Evolutionary conservation across 2,797 vertebrate genomes (phyloP).

Genomic region (Muraenolepis orangiensis): DNA sequence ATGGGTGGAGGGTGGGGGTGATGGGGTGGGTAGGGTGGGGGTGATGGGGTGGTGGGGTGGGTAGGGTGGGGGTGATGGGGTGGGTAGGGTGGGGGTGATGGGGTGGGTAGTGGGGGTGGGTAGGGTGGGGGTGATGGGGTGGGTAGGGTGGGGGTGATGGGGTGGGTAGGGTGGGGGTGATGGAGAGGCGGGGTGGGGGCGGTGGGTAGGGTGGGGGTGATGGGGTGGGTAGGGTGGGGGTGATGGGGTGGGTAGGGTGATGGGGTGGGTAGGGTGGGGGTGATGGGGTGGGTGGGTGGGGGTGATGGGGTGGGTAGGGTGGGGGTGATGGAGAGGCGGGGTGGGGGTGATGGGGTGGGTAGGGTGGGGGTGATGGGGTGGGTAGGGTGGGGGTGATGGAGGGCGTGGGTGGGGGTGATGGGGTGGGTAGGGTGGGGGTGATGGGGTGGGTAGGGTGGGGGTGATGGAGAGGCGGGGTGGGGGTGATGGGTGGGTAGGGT

Average conservation of each 20-base stretch:
- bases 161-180: slow-evolving; percentile 39
- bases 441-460: neutral
- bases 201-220: slow-evolving; percentile 54
- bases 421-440: slow-evolving; percentile 53
- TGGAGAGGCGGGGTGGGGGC: slow-evolving; percentile 7
- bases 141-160: neutral
- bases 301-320: slow-evolving; percentile 47
- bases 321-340: neutral
- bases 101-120: slow-evolving; percentile 25
- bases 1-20: neutral
- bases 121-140: too few relatives aligned
- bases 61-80: too few relatives aligned
- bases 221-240: neutral
- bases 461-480: neutral
- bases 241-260: slow-evolving; percentile 3
- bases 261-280: slow-evolving; percentile 40
- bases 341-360: slow-evolving; percentile 39
- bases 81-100: neutral
- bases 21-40: too few relatives aligned
- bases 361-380: too few relatives aligned
- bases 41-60: slow-evolving; percentile 30
- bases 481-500: slow-evolving; percentile 50
- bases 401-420: slow-evolving; percentile 7
- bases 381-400: neutral
- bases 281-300: slow-evolving; percentile 5